Base-by-base conservation (phyloP, 2,888 invertebrate species). In the Papilio demoleus region DNA sequence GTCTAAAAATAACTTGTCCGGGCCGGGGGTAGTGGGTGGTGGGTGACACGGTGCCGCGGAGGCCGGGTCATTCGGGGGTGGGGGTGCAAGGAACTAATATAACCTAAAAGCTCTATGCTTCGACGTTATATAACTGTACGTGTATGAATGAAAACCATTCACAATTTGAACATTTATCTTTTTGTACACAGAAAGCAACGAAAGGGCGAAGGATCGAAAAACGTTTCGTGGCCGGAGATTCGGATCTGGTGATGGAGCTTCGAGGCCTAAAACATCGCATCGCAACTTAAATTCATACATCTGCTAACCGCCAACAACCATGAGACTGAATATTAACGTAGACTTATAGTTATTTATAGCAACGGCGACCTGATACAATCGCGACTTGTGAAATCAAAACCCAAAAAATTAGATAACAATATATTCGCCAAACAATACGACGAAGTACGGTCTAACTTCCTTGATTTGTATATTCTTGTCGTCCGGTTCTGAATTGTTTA, bases 151-250 rank as follows among this genome's bases (percentile, higher is more conserved):
- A 71, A 74, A 62, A 45, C 36, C 19, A 42, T 70, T 50, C 19
- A 50, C 0, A 17, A 42, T 19, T 67, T 66, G 64, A 67, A 22
- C 22, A 27, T 27, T 27, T 14, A 19, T 68, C 63, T 70, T 75
- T 79, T 85, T 85, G 75, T 79, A 77, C 75, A 75, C 86, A 93
- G 93, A 85, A 88, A 71, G 70, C 83, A 36, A 73, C 79, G 56
- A 87, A 87, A 71, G 77, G 78, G 40, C 83, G 90, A 73, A 88
- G 93, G 75, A 94, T 95, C 81, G 93, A 94, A 75, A 95, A 95
- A 79, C 92, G 95, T 68, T 95, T 94, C 80, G 93, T 95, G 59
- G 92, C 94, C 1, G 93, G 92, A 71, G 95, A 95, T 81, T 94
- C 94, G 67, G 94, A 93, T 76, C 88, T 95, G 66, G 95, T 94